Conservation (phyloP, 1,140 invertebrate genomes). For the Drosophila carrolli region DNA sequence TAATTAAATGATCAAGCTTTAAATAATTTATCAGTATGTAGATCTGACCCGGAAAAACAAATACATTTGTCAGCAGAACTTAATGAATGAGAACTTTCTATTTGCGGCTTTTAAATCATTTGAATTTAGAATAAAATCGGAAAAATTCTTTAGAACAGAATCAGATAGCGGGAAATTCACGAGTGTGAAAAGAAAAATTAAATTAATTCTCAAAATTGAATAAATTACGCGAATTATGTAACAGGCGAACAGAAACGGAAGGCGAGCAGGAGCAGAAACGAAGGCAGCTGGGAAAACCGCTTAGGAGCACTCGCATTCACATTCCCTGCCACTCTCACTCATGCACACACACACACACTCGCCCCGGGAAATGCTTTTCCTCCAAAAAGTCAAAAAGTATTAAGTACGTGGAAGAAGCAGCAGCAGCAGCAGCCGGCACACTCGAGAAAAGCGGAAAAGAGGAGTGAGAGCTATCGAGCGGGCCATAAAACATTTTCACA, state of each 20-base stretch:
- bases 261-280: conserved; percentile 29
- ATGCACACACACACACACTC: conserved; percentile 20
- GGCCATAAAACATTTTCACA: conserved; percentile 79
- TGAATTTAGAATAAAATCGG: background rate
- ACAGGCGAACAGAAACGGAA: conserved; percentile 73
- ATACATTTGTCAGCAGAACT: background rate
- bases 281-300: conserved; percentile 66
- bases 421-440: conserved; percentile 35
- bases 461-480: conserved; percentile 6
- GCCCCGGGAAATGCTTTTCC: conserved; percentile 75
- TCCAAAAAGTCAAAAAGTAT: conserved; percentile 80
- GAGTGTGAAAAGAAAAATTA: conserved; percentile 74
- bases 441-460: conserved; percentile 9
- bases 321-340: conserved; percentile 26
- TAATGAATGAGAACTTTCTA: background rate
- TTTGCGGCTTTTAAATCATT: background rate
- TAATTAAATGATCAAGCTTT: background rate
- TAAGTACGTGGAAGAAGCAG: conserved; percentile 67
- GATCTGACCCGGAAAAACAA: background rate
- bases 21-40: background rate
- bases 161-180: conserved; percentile 32
- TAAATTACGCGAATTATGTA: conserved; percentile 84
- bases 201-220: conserved; percentile 84
- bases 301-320: conserved; percentile 54
- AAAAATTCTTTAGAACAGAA: background rate